phyloP scores from a whole-genome alignment of 2,888 invertebrate species.

The Digitonthophagus gazella region DNA sequence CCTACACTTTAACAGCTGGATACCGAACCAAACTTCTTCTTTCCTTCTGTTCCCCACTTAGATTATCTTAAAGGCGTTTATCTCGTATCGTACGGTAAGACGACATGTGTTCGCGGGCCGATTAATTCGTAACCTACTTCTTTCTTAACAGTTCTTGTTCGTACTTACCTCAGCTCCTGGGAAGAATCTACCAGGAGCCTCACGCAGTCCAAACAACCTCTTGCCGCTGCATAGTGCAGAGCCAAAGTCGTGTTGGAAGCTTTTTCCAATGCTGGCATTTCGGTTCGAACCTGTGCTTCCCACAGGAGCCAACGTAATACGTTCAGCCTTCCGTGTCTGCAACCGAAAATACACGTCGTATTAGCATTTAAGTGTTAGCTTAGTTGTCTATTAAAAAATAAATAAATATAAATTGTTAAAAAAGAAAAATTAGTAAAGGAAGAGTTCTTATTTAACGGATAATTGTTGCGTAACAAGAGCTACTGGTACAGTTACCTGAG shows the following conservation, averaged over 20 bases:
- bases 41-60: too few relatives aligned
- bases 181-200: conserved; percentile 75
- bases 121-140: too few relatives aligned
- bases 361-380: too few relatives aligned
- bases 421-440: background rate
- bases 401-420: background rate
- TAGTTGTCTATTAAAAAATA: too few relatives aligned
- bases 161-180: conserved; percentile 70
- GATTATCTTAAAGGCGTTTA: background rate
- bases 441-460: background rate
- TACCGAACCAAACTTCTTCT: too few relatives aligned
- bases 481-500: background rate
- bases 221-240: conserved; percentile 82
- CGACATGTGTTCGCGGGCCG: background rate
- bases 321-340: conserved; percentile 57
- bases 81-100: background rate
- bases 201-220: conserved; percentile 84
- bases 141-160: too few relatives aligned
- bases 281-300: conserved; percentile 49
- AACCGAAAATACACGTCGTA: conserved; percentile 37
- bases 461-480: background rate
- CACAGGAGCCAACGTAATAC: conserved; percentile 61
- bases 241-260: conserved; percentile 62
- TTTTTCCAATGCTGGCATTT: conserved; percentile 57
- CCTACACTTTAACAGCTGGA: too few relatives aligned